Evolutionary conservation across 2,797 vertebrate genomes (phyloP).

Genomic region (Paedocypris micromegethes): DNA sequence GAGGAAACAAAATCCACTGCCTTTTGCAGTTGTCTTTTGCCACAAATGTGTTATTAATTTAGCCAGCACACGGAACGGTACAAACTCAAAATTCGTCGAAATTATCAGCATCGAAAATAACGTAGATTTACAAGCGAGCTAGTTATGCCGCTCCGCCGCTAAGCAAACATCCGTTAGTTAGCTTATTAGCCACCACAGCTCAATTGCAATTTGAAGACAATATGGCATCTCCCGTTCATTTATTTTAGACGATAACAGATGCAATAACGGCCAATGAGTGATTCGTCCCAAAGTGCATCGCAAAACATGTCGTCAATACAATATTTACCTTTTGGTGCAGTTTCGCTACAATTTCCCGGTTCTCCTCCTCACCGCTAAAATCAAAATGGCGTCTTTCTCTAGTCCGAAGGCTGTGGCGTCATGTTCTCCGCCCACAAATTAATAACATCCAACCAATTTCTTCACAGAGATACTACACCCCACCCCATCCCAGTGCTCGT

Average conservation of each 20-base stretch:
- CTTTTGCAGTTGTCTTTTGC: background rate
- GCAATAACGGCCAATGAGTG: background rate
- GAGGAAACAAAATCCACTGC: constrained; percentile 1
- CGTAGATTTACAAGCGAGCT: constrained; percentile 5
- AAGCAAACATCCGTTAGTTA: constrained; percentile 43
- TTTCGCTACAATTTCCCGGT: constrained; percentile 53
- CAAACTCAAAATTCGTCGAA: background rate
- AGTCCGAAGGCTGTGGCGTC: constrained; percentile 46
- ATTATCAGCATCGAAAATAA: background rate
- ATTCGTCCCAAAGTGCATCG: background rate
- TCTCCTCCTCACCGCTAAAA: constrained; percentile 54
- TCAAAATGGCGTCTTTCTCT: constrained; percentile 67
- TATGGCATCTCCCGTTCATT: background rate
- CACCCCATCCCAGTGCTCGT: constrained; percentile 13
- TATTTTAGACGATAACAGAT: background rate
- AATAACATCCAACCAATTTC: constrained; percentile 42
- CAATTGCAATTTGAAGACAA: background rate
- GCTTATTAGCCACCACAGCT: constrained; percentile 20
- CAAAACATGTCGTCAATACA: background rate
- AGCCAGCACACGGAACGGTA: background rate
- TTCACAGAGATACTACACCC: constrained; percentile 11
- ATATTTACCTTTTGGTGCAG: constrained; percentile 47
- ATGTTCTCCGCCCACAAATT: constrained; percentile 36
- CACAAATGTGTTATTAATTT: too few species aligned
- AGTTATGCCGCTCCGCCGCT: constrained; percentile 43